Evolutionary conservation across 2,888 invertebrate genomes (phyloP).

Genomic region (Unio delphinus): DNA sequence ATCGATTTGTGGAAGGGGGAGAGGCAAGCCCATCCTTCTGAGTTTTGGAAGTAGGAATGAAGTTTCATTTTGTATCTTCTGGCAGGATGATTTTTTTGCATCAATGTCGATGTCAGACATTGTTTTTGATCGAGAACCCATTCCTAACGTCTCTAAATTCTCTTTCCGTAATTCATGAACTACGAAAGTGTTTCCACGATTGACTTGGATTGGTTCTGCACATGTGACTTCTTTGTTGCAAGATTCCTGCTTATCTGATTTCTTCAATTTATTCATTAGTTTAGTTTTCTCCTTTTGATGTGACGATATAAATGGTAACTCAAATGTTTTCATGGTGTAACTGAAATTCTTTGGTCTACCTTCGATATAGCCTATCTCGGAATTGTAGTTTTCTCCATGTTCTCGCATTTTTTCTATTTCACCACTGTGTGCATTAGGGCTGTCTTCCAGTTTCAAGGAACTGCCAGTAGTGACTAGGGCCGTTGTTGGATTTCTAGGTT

Average conservation of each 20-base stretch:
- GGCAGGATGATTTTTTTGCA: conserved; percentile 26
- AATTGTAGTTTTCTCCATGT: background rate
- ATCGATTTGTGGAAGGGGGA: conserved; percentile 57
- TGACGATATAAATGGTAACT: conserved; percentile 35
- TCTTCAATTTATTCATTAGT: conserved; percentile 18
- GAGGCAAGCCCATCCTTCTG: conserved; percentile 19
- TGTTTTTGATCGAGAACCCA: conserved; percentile 29
- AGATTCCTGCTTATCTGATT: conserved; percentile 17
- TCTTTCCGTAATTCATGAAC: background rate
- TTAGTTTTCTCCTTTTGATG: conserved; percentile 39
- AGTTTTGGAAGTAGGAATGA: too few relatives aligned
- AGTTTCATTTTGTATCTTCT: conserved; percentile 15
- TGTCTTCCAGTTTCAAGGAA: background rate
- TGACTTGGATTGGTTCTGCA: conserved; percentile 34
- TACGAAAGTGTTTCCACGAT: conserved; percentile 34
- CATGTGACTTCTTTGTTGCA: conserved; percentile 30
- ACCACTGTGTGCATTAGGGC: background rate
- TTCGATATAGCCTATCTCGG: conserved; percentile 2
- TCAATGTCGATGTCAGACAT: conserved; percentile 34
- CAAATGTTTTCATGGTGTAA: conserved; percentile 24
- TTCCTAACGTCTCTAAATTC: conserved; percentile 2
- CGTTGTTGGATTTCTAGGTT: conserved; percentile 33
- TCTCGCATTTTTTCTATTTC: conserved; percentile 10
- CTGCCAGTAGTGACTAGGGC: conserved; percentile 24
- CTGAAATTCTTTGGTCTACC: background rate